Evolutionary conservation across 1,140 invertebrate genomes (phyloP).

Genomic region (Mercenaria mercenaria): DNA sequence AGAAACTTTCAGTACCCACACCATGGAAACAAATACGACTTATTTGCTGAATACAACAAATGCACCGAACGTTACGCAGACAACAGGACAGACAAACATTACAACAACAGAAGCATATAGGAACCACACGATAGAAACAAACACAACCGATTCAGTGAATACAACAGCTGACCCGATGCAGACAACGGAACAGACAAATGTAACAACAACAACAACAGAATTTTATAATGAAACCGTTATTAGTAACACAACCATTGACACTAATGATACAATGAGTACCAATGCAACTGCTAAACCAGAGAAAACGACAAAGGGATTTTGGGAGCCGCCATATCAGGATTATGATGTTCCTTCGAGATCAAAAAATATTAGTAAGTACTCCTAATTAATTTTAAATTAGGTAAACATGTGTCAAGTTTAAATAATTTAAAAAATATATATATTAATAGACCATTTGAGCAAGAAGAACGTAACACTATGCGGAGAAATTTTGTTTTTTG

Average conservation of each 20-base stretch:
- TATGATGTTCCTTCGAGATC: not conserved
- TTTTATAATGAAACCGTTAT: not conserved
- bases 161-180: not conserved
- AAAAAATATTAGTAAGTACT: conserved; percentile 15
- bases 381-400: not conserved
- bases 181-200: not conserved
- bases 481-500: too few species aligned
- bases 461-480: too few species aligned
- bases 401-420: too few species aligned
- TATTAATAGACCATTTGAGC: too few species aligned
- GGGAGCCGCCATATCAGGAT: conserved; percentile 18
- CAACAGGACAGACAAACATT: not conserved
- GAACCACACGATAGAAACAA: not conserved
- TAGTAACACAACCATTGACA: not conserved
- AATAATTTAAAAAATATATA: too few species aligned
- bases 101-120: not conserved
- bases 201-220: not conserved
- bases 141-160: not conserved
- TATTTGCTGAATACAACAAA: not conserved
- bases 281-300: not conserved
- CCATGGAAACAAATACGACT: not conserved
- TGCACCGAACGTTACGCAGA: not conserved
- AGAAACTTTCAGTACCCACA: not conserved
- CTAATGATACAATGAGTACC: not conserved
- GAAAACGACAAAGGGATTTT: conserved; percentile 11